Evolutionary conservation across 2,797 vertebrate species (phyloP).

Genomic region (Ceryle rudis): DNA sequence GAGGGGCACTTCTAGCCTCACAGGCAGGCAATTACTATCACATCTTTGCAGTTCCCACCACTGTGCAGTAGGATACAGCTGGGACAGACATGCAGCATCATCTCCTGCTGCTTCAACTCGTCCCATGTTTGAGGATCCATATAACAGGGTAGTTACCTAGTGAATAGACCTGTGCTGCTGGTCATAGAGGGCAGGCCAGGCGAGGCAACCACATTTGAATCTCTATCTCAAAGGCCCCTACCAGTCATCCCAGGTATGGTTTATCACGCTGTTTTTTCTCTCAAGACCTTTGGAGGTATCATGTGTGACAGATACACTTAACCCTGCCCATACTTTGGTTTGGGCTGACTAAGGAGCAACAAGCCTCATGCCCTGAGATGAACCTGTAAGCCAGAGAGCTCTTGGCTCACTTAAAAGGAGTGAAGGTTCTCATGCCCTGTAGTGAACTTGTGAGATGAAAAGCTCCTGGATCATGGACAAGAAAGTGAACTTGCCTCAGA

Average conservation of each 20-base stretch:
- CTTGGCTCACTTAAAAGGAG: not conserved
- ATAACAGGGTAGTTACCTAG: not conserved
- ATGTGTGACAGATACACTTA: not conserved
- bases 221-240: not conserved
- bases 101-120: not conserved
- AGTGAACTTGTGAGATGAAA: not conserved
- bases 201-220: not conserved
- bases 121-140: not conserved
- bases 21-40: not conserved
- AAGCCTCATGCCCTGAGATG: not conserved
- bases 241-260: not conserved
- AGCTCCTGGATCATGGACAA: not conserved
- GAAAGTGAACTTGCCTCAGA: not conserved
- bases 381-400: not conserved
- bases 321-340: not conserved
- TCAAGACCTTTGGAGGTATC: not conserved
- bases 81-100: not conserved
- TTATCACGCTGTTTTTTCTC: not conserved
- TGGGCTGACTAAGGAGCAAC: not conserved
- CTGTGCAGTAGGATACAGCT: not conserved
- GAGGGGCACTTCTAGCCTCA: not conserved
- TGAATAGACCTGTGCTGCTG: not conserved
- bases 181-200: not conserved
- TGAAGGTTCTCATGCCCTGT: not conserved
- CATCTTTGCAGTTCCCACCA: not conserved